Base-by-base conservation (phyloP, 2,797 vertebrate species). In the Lacerta agilis region DNA sequence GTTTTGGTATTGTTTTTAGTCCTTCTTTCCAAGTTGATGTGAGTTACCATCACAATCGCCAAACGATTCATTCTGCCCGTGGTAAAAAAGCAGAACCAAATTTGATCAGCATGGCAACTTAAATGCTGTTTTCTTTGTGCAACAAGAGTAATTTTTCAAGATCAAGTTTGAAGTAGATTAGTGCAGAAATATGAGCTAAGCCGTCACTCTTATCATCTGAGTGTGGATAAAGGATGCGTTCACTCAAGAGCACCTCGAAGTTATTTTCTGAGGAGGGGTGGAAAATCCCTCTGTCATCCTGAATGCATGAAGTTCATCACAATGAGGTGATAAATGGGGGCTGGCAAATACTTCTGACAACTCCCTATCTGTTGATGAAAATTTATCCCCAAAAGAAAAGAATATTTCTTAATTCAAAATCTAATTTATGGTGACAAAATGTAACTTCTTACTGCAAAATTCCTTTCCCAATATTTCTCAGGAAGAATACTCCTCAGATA, bases 131-230 rank as follows among this genome's bases (percentile, higher is more conserved):
- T 94, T 93, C 93, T 96, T 95, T 94, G 90, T 90, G 90, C 89
- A 89, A 90, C 29, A 78, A 92, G 86, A 80, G 89, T 94, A 92
- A 95, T 95, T 95, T 96, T 96, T 95, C 95, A 95, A 90, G 94
- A 96, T 94, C 94, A 91, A 86, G 89, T 95, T 91, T 94, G 91
- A 96, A 92, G 94, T 88, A 92, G 94, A 95, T 95, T 90, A 95
- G 94, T 91, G 91, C 90, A 94, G 95, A 95, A 96, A 94, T 93
- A 92, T 94, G 91, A 96, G 92, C 94, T 91, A 91, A 95, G 93
- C 85, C 82, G 91, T 93, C 93, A 89, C 86, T 94, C 94, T 95
- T 92, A 87, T 95, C 91, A 95, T 95, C 82, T 92, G 90, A 92
- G 91, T 93, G 95, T 91, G 95, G 91, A 95, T 92, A 95, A 93